Conservation (phyloP, 2,888 invertebrate genomes). For the Sesamia inferens region DNA sequence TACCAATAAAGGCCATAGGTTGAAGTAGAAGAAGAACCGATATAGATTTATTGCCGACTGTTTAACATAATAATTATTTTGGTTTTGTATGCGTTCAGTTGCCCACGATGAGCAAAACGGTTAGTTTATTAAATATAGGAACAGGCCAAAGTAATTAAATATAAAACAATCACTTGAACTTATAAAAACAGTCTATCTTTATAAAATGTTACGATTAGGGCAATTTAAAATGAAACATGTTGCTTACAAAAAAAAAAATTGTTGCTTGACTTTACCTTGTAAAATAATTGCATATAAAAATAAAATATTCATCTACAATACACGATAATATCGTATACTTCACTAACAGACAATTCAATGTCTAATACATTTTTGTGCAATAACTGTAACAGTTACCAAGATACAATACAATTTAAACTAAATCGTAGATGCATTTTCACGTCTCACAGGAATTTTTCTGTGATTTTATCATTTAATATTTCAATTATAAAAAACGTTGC, state of each 20-base stretch:
- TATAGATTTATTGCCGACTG: background rate
- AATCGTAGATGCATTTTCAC: constrained; percentile 20
- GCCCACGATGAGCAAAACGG: constrained; percentile 30
- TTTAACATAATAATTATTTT: background rate
- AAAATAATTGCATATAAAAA: constrained; percentile 46
- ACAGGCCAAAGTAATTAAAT: constrained; percentile 13
- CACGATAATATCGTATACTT: constrained; percentile 6
- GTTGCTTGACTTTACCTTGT: background rate
- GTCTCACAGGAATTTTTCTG: constrained; percentile 30
- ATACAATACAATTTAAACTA: constrained; percentile 26
- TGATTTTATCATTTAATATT: constrained; percentile 35
- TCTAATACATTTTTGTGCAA: constrained; percentile 11
- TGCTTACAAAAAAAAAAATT: background rate
- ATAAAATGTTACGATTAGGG: background rate
- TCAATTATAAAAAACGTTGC: constrained; percentile 33
- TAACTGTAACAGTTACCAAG: background rate
- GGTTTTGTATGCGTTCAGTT: constrained; percentile 2
- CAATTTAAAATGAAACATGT: background rate
- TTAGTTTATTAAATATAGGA: constrained; percentile 22
- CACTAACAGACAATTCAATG: constrained; percentile 24
- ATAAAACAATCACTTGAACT: background rate
- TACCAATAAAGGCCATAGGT: no score
- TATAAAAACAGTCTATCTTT: background rate
- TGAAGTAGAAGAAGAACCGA: background rate
- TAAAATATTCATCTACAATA: constrained; percentile 33